Conservation (phyloP, 2,797 vertebrate genomes). For the Glossophaga mutica region DNA sequence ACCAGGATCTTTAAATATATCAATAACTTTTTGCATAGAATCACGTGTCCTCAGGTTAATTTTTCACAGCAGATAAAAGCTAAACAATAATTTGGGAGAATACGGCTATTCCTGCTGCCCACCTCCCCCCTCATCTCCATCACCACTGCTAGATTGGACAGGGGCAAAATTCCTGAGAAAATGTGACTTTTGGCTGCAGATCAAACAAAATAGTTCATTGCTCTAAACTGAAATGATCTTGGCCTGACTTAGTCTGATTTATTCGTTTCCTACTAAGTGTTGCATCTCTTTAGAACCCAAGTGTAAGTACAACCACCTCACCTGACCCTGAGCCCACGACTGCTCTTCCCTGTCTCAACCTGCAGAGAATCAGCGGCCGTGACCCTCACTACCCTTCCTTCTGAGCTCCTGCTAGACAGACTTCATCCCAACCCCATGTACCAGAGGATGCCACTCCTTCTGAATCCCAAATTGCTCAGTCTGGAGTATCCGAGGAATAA, state of each 20-base stretch:
- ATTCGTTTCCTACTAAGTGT: neutral
- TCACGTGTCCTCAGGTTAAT: neutral
- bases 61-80: neutral
- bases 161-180: neutral
- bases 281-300: neutral
- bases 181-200: neutral
- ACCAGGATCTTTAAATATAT: neutral
- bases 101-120: neutral
- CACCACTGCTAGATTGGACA: neutral
- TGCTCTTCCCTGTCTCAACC: constrained; percentile 11
- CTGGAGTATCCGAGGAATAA: constrained; percentile 98
- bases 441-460: constrained; percentile 94
- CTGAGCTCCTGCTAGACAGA: constrained; percentile 93
- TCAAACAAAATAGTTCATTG: neutral
- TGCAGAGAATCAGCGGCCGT: constrained; percentile 90
- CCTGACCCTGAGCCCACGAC: neutral
- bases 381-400: constrained; percentile 91
- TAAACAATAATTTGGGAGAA: neutral
- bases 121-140: neutral
- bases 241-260: neutral
- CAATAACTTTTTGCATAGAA: neutral
- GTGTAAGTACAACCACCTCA: neutral
- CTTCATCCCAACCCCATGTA: constrained; percentile 99
- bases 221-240: neutral
- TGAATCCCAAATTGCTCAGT: constrained; percentile 94